Evolutionary conservation across 2,888 invertebrate genomes (phyloP).

Genomic region (Drosophila borealis): DNA sequence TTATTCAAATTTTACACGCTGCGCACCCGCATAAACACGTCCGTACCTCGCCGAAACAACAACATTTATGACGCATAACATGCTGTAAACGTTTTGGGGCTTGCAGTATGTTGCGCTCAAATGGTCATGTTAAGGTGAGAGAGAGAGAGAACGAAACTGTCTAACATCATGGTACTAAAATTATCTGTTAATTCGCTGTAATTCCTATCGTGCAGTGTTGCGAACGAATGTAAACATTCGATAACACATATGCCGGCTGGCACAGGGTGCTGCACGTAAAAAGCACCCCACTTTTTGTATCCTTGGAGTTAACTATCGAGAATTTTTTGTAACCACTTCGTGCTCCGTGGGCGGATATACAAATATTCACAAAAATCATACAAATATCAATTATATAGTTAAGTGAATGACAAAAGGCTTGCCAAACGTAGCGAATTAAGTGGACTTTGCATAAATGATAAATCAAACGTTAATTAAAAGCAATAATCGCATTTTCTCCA

Average conservation of each 20-base stretch:
- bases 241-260: conserved; percentile 38
- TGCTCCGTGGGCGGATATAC: conserved; percentile 51
- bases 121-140: conserved; percentile 10
- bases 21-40: conserved; percentile 61
- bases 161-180: background rate
- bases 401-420: conserved; percentile 13
- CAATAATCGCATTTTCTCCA: conserved; percentile 21
- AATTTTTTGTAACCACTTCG: conserved; percentile 52
- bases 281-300: conserved; percentile 60
- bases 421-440: background rate
- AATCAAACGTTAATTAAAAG: conserved; percentile 8
- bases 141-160: background rate
- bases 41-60: conserved; percentile 49
- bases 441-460: conserved; percentile 1
- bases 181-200: conserved; percentile 8
- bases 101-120: conserved; percentile 36
- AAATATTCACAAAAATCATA: conserved; percentile 37
- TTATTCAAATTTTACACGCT: conserved; percentile 33
- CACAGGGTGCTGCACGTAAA: conserved; percentile 39
- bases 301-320: conserved; percentile 70
- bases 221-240: conserved; percentile 14
- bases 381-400: conserved; percentile 27
- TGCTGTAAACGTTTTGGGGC: conserved; percentile 39
- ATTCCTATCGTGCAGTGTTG: conserved; percentile 24
- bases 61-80: conserved; percentile 51